phyloP scores from a whole-genome alignment of 2,888 invertebrate species.

The Eristalinus sepulchralis region DNA sequence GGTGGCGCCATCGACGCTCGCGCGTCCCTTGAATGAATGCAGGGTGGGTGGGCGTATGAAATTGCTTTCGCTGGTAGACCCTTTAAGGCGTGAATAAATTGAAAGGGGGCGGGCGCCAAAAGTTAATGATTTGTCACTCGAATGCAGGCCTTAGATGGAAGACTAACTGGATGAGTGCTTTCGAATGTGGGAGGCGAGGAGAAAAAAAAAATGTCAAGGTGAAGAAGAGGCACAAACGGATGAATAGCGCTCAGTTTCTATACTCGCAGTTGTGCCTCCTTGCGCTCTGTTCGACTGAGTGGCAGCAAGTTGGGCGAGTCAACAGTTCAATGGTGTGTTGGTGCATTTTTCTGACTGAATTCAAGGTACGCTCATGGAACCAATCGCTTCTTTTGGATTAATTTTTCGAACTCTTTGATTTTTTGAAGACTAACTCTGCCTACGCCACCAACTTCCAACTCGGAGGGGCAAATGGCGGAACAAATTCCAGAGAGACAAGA shows the following conservation, averaged over 20 bases:
- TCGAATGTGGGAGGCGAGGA: neutral
- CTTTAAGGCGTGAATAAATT: conserved; percentile 8
- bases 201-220: neutral
- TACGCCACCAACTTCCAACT: too few relatives aligned
- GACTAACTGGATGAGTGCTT: neutral
- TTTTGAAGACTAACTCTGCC: too few relatives aligned
- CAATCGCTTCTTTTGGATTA: too few relatives aligned
- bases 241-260: neutral
- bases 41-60: neutral
- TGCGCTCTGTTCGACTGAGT: neutral
- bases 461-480: too few relatives aligned
- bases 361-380: neutral
- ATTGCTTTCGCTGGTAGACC: neutral
- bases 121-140: conserved; percentile 3
- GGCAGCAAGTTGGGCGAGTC: neutral
- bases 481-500: too few relatives aligned
- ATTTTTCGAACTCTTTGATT: too few relatives aligned
- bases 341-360: neutral
- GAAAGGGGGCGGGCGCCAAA: neutral
- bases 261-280: neutral
- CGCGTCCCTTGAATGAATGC: neutral
- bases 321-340: neutral
- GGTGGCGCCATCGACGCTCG: neutral
- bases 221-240: neutral
- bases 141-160: neutral